phyloP scores from a whole-genome alignment of 2,797 vertebrate genomes.

The Toxotes lorentzi region DNA sequence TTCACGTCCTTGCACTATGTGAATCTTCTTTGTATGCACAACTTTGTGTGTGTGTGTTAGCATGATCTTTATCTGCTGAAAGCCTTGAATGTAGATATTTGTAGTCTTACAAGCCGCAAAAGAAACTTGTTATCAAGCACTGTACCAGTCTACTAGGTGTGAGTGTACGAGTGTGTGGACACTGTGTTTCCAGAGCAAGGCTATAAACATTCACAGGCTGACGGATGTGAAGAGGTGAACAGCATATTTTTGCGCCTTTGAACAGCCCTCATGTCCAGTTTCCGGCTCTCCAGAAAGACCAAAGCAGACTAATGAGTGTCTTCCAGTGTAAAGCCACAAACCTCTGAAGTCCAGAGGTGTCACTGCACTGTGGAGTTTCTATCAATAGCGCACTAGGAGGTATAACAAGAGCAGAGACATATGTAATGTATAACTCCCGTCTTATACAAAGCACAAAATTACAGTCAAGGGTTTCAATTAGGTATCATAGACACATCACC shows the following conservation, averaged over 20 bases:
- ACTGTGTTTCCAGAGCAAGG: background rate
- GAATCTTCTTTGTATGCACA: background rate
- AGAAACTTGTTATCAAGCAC: background rate
- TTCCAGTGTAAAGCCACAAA: background rate
- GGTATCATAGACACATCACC: background rate
- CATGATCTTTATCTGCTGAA: background rate
- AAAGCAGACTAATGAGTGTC: constrained; percentile 16
- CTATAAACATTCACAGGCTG: background rate
- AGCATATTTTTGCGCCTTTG: background rate
- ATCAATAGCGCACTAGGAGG: constrained; percentile 2
- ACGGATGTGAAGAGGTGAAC: background rate
- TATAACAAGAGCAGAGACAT: constrained; percentile 5
- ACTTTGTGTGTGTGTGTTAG: background rate
- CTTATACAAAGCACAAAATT: background rate
- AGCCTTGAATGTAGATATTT: background rate
- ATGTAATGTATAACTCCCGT: background rate
- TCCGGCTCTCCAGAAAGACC: background rate
- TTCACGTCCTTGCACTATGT: background rate
- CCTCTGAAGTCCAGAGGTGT: constrained; percentile 24
- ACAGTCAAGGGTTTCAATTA: background rate
- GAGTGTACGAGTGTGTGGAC: too few species aligned
- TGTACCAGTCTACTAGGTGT: background rate
- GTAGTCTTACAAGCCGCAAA: background rate
- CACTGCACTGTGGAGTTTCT: background rate
- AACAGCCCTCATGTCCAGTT: background rate